Evolutionary conservation across 2,888 invertebrate species (phyloP).

Genomic region (Sarcophaga subvicina): DNA sequence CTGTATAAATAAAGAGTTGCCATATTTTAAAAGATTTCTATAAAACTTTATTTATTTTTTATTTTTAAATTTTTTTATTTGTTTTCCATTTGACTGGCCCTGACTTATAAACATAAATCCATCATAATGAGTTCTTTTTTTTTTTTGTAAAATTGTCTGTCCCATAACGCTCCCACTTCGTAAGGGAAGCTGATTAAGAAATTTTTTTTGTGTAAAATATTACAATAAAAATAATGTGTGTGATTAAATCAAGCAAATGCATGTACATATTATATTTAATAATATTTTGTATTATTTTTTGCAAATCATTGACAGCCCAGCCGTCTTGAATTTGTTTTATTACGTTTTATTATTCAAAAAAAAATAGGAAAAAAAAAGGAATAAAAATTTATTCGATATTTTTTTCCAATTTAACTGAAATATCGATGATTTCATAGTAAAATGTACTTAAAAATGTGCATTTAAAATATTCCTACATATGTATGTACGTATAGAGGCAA

Average conservation of each 20-base stretch:
- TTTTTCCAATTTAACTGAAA: constrained; percentile 57
- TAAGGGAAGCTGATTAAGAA: constrained; percentile 17
- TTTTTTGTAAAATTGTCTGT: too few species aligned
- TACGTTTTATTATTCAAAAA: constrained; percentile 57
- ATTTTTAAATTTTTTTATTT: too few species aligned
- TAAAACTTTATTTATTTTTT: too few species aligned
- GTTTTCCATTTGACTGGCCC: constrained; percentile 30
- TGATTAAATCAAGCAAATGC: too few species aligned
- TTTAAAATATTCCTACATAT: constrained; percentile 40
- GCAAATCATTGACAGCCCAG: constrained; percentile 43
- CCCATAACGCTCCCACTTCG: neutral
- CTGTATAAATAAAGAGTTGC: too few species aligned
- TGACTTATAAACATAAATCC: constrained; percentile 48
- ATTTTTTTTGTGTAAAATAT: neutral
- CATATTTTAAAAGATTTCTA: too few species aligned
- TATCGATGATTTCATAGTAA: constrained; percentile 67
- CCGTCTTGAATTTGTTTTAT: constrained; percentile 44
- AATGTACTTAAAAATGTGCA: constrained; percentile 14
- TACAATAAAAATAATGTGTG: too few species aligned
- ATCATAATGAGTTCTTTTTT: neutral
- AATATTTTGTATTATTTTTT: constrained; percentile 13
- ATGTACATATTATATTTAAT: neutral
- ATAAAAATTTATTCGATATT: neutral
- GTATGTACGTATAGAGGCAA: constrained; percentile 24
- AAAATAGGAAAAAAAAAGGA: neutral